Base-by-base conservation (phyloP, 2,797 vertebrate species). In the Aselliscus stoliczkanus region DNA sequence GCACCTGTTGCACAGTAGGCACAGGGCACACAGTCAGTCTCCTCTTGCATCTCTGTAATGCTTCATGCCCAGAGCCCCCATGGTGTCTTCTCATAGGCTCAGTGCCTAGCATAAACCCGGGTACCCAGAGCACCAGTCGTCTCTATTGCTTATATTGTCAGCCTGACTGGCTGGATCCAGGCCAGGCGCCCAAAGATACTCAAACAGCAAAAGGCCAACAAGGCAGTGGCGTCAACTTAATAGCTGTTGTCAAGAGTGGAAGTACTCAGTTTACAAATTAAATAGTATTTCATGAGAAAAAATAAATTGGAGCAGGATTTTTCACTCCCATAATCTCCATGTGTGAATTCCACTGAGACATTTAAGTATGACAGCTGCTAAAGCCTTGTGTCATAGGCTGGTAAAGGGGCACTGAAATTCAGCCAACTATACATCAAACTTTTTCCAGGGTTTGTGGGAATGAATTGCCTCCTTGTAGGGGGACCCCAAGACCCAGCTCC, bases 191-290 rank as follows among this genome's bases (percentile, higher is more conserved):
- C 47, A 17, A 73, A 96, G 67, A 70, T 12, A 84, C 81, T 93
- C 85, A 58, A 73, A 73, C 23, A 88, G 72, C 58, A 25, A 81
- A 85, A 93, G 88, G 50, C 42, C 9, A 29, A 2, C 23, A 88
- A 96, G 42, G 8, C 80, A 56, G 77, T 81, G 95, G 96, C 37
- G 34, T 96, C 96, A 73, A 77, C 79, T 94, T 97, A 91, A 80
- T 95, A 73, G 90, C 93, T 73, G 2, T 54, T 97, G 58, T 93
- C 73, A 93, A 84, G 65, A 81, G 42, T 37, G 64, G 44, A 88
- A 96, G 65, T 93, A 76, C 69, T 83, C 50, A 60, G 50, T 96
- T 96, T 96, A 93, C n/a, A 79, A 80, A 39, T 92, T 84, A 54
- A 88, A 87, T 79, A 87, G 62, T 80, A 93, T 94, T 96, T 94